Evolutionary conservation across 2,797 vertebrate species (phyloP).

Genomic region (Channallabes apus): DNA sequence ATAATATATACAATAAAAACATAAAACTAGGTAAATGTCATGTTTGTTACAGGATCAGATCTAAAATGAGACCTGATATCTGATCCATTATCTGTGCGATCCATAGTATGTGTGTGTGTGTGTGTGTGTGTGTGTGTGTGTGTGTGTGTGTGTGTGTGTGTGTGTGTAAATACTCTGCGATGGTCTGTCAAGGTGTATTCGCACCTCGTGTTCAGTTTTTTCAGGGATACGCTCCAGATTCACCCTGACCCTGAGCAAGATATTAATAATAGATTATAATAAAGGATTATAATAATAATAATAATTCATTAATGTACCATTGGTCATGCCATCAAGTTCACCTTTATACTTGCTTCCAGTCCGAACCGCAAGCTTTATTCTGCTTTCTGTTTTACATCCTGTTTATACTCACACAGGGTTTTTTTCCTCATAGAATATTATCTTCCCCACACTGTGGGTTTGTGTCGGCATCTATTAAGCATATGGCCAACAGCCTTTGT

Average conservation of each 20-base stretch:
- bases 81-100: background rate
- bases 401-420: background rate
- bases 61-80: background rate
- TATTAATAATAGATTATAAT: no score
- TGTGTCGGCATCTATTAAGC: constrained; percentile 28
- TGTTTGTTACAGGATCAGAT: background rate
- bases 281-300: no score
- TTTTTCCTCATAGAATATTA: background rate
- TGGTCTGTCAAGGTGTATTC: background rate
- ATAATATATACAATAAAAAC: background rate
- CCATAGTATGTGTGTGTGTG: background rate
- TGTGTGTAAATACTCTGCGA: background rate
- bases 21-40: background rate
- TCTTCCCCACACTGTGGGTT: background rate
- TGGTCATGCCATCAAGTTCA: background rate
- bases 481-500: constrained; percentile 33
- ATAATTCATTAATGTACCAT: background rate
- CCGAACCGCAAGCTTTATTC: background rate
- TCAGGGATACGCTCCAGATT: background rate
- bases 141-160: background rate
- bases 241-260: background rate
- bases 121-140: no score
- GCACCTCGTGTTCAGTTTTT: background rate
- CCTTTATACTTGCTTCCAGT: background rate
- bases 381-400: constrained; percentile 24